phyloP scores from a whole-genome alignment of 1,140 invertebrate species.

The Dendroctonus valens region DNA sequence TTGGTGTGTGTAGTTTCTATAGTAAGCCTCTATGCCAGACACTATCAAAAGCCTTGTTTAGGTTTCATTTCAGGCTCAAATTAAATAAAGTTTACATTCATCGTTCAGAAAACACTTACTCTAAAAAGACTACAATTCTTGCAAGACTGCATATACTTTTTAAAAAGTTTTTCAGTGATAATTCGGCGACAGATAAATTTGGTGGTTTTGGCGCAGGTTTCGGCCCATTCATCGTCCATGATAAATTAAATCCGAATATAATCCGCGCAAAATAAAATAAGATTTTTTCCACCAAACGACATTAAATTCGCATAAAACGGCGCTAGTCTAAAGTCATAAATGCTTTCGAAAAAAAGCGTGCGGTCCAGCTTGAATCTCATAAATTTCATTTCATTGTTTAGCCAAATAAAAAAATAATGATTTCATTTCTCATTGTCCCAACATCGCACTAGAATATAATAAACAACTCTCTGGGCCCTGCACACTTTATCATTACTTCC shows the following conservation, averaged over 20 bases:
- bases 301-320: conserved; percentile 24
- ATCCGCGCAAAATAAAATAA: conserved; percentile 9
- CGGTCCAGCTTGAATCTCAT: conserved; percentile 24
- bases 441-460: conserved; percentile 42
- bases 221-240: not conserved
- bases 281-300: conserved; percentile 6
- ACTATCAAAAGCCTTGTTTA: too few species aligned
- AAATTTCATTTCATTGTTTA: conserved; percentile 31
- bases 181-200: too few species aligned
- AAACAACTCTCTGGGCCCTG: conserved; percentile 36
- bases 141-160: too few species aligned
- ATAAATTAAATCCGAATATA: conserved; percentile 7
- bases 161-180: too few species aligned
- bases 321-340: conserved; percentile 26
- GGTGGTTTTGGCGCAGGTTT: too few species aligned
- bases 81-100: too few species aligned
- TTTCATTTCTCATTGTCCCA: conserved; percentile 41
- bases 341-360: conserved; percentile 27
- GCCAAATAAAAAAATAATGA: conserved; percentile 31
- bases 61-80: too few species aligned
- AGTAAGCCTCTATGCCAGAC: too few species aligned
- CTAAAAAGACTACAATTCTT: too few species aligned
- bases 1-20: too few species aligned
- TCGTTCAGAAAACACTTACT: too few species aligned
- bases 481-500: conserved; percentile 41